These are phyloP conservation scores for Gerris lacustris DNA, from an alignment of 2,888 invertebrate genomes.

Conservation along the genomic window DNA sequence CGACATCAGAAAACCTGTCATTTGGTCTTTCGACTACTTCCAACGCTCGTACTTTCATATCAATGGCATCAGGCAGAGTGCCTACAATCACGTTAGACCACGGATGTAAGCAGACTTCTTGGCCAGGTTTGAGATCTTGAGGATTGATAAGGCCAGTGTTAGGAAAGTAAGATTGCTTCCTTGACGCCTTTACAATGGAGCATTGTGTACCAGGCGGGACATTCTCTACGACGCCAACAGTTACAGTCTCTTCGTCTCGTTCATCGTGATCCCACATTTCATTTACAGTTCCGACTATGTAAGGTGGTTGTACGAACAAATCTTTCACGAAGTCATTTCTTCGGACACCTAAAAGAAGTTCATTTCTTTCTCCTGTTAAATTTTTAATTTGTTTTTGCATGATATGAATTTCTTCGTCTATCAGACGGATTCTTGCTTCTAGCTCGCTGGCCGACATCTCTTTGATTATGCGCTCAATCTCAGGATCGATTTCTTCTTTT, in stretches of 20 bases:
- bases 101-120: constrained; percentile 81
- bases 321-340: background rate
- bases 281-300: constrained; percentile 94
- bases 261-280: constrained; percentile 47
- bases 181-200: constrained; percentile 1
- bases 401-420: constrained; percentile 97
- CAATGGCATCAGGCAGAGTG: constrained; percentile 81
- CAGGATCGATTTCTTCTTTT: background rate
- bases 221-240: background rate
- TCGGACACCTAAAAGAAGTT: background rate
- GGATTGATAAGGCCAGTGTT: constrained; percentile 98
- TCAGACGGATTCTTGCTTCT: constrained; percentile 76
- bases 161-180: constrained; percentile 74
- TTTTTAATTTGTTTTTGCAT: constrained; percentile 96
- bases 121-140: constrained; percentile 90
- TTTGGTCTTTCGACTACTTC: constrained; percentile 97
- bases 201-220: background rate
- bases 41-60: constrained; percentile 95
- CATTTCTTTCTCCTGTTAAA: constrained; percentile 84
- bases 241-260: background rate
- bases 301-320: constrained; percentile 75
- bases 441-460: constrained; percentile 88
- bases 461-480: background rate
- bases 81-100: constrained; percentile 95
- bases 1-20: constrained; percentile 97